Base-by-base conservation (phyloP, 2,113 vertebrate species). In the Peucedramus taeniatus region DNA sequence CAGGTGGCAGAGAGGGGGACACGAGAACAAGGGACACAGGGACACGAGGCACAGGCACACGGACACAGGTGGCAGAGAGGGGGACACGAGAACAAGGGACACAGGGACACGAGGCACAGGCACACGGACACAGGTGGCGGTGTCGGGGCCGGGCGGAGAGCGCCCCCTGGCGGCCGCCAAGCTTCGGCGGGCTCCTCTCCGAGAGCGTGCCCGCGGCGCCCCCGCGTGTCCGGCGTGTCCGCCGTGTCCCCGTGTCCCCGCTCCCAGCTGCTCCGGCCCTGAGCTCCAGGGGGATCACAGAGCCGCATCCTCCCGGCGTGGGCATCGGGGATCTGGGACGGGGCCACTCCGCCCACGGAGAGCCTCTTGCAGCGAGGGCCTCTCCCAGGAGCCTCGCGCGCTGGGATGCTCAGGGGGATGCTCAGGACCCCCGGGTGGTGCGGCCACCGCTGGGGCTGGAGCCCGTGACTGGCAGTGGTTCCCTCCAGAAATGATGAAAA, bases 271-370 rank as follows among this genome's bases (percentile, higher is more conserved):
- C 49, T 10, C 47, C 79, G 9, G n/a, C 10, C 26, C n/a, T 2
- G 31, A 40, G 33, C 35, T 37, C 39, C 5, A 11, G 9, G 35
- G 22, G 17, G 7, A 0, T 24, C 19, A 5, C 7, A 5, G n/a
- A 28, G 24, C 39, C 54, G 17, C 64, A 12, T 19, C 6, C 27
- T 10, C 26, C 15, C 0, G 0, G 6, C 2, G 0, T 5, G 39
- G 20, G 37, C 30, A 8, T 4, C 45, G 2, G 0, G 3, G 15
- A 2, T 9, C 59, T 24, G 23, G 0, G 0, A 7, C 30, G 16
- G 39, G 12, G 19, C 10, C 50, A 15, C 24, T 33, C 50, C 19
- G 10, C 9, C 11, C 35, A 5, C 20, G 5, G 22, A 28, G 44
- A 30, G 26, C 11, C 30, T 7, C 35, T n/a, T 11, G 26, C 33